phyloP scores from a whole-genome alignment of 2,113 vertebrate genomes.

The Spheniscus mendiculus region DNA sequence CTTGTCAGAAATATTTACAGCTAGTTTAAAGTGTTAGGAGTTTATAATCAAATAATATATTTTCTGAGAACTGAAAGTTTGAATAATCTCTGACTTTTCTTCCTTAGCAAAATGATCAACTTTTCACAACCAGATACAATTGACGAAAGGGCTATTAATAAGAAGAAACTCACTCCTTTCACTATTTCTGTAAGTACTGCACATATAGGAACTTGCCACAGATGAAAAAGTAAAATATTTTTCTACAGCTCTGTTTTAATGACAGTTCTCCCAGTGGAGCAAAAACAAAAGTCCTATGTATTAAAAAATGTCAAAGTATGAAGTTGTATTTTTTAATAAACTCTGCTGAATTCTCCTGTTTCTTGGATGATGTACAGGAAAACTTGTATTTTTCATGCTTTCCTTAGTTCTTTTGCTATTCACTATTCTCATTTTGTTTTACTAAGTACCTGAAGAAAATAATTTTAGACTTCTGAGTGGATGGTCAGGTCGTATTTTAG shows the following conservation, averaged over 20 bases:
- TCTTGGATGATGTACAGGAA: neutral
- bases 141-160: conserved; percentile 97
- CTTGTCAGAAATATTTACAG: neutral
- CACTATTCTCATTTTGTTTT: neutral
- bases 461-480: neutral
- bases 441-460: neutral
- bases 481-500: neutral
- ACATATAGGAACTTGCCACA: neutral
- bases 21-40: neutral
- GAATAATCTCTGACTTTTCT: conserved; percentile 40
- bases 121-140: conserved; percentile 94
- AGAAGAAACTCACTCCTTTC: conserved; percentile 91
- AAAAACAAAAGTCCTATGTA: neutral
- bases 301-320: neutral
- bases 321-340: neutral
- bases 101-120: conserved; percentile 97
- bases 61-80: neutral
- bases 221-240: neutral
- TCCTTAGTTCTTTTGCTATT: neutral
- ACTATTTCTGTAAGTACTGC: conserved; percentile 88
- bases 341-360: neutral
- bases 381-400: neutral
- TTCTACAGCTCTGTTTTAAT: neutral
- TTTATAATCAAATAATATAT: neutral
- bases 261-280: neutral